A percentile compares a stretch with the other conserved stretches of the same genome.
phyloP scores from a whole-genome alignment of 2,888 invertebrate genomes.

The Imbricaverruca yamaguchii region DNA sequence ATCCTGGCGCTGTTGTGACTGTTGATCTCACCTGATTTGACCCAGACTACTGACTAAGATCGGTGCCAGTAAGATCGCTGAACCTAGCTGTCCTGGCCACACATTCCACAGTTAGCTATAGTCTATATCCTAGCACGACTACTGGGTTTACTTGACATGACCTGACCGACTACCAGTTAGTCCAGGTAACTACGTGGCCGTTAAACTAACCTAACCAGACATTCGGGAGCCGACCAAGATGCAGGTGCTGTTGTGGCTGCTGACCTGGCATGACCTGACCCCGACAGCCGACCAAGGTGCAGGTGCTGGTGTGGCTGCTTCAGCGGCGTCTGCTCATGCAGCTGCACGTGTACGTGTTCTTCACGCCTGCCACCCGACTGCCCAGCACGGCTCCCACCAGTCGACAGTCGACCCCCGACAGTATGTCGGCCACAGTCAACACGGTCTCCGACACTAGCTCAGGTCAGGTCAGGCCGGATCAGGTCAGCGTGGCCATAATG shows the following conservation, averaged over 20 bases:
- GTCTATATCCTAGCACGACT: no score
- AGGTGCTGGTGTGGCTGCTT: constrained; percentile 89
- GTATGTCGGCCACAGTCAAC: background rate
- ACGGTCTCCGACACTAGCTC: constrained; percentile 15
- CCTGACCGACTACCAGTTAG: constrained; percentile 38
- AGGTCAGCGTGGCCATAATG: no score
- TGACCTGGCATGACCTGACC: no score
- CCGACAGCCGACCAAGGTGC: constrained; percentile 49
- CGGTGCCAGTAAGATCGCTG: no score
- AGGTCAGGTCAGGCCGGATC: background rate
- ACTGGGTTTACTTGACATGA: background rate
- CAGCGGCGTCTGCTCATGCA: constrained; percentile 80
- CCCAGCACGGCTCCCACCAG: constrained; percentile 14
- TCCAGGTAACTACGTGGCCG: constrained; percentile 89
- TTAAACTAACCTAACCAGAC: constrained; percentile 41
- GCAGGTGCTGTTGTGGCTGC: no score
- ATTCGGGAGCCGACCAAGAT: background rate
- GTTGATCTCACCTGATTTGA: no score
- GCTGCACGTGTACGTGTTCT: constrained; percentile 87
- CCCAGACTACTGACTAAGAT: no score
- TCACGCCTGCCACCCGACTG: constrained; percentile 40
- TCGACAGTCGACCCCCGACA: constrained; percentile 20
- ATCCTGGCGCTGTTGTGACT: no score
- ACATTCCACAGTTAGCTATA: no score
- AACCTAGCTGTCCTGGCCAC: no score